Conservation (phyloP, 2,888 invertebrate genomes). For the Oligia strigilis region DNA sequence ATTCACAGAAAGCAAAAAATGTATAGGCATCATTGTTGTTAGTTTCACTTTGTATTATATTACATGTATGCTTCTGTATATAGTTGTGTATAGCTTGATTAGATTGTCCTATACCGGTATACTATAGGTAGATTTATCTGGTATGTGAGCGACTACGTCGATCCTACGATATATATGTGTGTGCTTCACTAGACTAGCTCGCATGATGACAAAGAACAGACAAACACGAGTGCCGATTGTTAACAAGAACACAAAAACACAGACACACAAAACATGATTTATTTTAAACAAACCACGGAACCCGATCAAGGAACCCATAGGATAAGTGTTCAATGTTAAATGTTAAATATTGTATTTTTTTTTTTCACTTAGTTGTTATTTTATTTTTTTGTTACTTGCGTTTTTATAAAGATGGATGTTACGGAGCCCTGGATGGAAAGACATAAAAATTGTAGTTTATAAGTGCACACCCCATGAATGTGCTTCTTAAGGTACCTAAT, state of each 20-base stretch:
- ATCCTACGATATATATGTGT: conserved; percentile 76
- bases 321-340: conserved; percentile 82
- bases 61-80: conserved; percentile 76
- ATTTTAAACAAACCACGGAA: conserved; percentile 66
- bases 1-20: conserved; percentile 42
- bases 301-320: conserved; percentile 64
- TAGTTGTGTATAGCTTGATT: conserved; percentile 77
- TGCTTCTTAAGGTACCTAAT: conserved; percentile 86
- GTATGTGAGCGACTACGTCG: conserved; percentile 89
- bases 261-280: conserved; percentile 73
- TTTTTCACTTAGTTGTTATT: conserved; percentile 63
- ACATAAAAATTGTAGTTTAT: conserved; percentile 78
- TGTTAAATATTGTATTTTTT: conserved; percentile 75
- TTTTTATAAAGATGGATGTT: conserved; percentile 73
- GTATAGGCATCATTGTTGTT: conserved; percentile 59
- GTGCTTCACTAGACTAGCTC: conserved; percentile 85
- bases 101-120: conserved; percentile 64
- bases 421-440: conserved; percentile 87
- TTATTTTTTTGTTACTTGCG: conserved; percentile 72
- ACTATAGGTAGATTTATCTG: conserved; percentile 78
- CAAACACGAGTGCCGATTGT: conserved; percentile 78
- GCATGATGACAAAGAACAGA: conserved; percentile 80
- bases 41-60: conserved; percentile 65
- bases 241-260: conserved; percentile 68
- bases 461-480: conserved; percentile 90